A percentile compares a stretch with the other conserved stretches of the same genome.
Conservation (phyloP, 2,797 vertebrate species). For the Oceanodroma leucorhoa region DNA sequence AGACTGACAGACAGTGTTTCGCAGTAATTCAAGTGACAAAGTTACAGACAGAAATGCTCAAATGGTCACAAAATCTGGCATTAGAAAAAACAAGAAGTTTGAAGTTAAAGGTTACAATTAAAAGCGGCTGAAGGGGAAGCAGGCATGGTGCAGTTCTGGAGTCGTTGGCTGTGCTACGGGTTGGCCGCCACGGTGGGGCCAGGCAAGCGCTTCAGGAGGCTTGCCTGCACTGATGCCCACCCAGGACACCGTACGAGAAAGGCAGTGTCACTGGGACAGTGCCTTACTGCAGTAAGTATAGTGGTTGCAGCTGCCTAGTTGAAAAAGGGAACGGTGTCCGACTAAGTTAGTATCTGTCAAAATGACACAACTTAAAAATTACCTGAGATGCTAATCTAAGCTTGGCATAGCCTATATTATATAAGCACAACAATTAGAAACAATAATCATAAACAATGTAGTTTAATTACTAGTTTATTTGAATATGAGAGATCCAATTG, state of each 20-base stretch:
- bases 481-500: background rate
- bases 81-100: background rate
- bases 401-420: background rate
- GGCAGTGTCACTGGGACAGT: background rate
- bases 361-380: background rate
- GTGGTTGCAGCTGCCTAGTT: background rate
- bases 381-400: background rate
- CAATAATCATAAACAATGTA: background rate
- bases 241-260: background rate
- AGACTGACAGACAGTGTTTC: constrained; percentile 46
- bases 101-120: background rate
- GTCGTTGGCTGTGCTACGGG: accelerated
- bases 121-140: background rate
- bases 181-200: accelerated
- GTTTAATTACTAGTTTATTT: background rate
- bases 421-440: background rate
- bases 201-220: background rate
- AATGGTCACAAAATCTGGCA: constrained; percentile 36
- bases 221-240: no score
- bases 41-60: constrained; percentile 31
- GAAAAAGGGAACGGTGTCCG: background rate
- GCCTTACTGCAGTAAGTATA: background rate
- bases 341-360: background rate
- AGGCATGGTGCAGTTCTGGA: background rate
- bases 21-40: constrained; percentile 29